phyloP scores from a whole-genome alignment of 2,113 vertebrate genomes.

The Chitala chitala region DNA sequence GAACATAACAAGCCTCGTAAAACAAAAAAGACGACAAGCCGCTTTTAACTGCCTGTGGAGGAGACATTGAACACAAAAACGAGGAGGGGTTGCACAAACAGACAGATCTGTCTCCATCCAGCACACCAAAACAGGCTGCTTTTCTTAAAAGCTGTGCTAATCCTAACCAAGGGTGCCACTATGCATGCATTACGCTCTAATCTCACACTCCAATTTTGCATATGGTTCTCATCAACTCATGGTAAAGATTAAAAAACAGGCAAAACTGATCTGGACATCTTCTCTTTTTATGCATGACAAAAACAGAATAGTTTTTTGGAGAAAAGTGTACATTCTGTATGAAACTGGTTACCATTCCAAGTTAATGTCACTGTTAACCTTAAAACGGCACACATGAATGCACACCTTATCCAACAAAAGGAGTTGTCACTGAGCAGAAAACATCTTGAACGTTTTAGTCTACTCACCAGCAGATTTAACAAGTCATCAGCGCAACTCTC shows the following conservation, averaged over 20 bases:
- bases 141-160: background rate
- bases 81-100: background rate
- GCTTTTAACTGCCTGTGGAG: too few species aligned
- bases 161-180: background rate
- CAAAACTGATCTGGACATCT: background rate
- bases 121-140: background rate
- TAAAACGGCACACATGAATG: background rate
- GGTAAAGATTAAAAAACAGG: background rate
- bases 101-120: background rate
- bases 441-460: too few species aligned
- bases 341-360: background rate
- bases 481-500: too few species aligned
- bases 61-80: background rate
- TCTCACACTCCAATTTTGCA: background rate
- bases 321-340: background rate
- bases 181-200: slow-evolving; percentile 5
- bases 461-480: too few species aligned
- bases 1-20: too few species aligned
- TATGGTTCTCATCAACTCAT: background rate
- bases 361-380: background rate
- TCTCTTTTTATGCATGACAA: background rate
- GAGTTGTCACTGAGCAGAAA: too few species aligned
- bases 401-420: background rate
- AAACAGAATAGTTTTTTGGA: background rate
- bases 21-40: too few species aligned